Conservation (phyloP, 2,888 invertebrate genomes). For the Lumbricus terrestris region DNA sequence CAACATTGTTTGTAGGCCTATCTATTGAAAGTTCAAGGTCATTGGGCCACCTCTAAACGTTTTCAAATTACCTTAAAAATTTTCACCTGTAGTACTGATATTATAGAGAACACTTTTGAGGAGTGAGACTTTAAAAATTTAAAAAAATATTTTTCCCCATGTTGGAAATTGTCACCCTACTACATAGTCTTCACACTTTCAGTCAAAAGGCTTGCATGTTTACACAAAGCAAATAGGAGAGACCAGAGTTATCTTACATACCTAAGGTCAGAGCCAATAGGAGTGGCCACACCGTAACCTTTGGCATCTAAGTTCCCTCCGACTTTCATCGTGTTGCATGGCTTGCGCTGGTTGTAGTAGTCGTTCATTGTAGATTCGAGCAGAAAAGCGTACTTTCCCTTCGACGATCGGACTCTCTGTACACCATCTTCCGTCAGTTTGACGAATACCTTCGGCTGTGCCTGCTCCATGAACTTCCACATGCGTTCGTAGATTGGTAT, state of each 20-base stretch:
- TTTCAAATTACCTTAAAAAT: too few species aligned
- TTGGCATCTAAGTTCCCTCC: slow-evolving; percentile 77
- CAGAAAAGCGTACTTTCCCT: slow-evolving; percentile 71
- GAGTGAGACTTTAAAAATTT: too few species aligned
- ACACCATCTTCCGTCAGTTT: slow-evolving; percentile 70
- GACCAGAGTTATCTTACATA: background rate
- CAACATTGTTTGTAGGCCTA: too few species aligned
- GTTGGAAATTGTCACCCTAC: too few species aligned
- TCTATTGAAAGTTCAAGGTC: too few species aligned
- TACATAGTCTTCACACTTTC: background rate
- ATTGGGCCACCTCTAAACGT: too few species aligned
- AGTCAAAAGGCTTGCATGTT: background rate
- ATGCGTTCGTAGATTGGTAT: slow-evolving; percentile 89
- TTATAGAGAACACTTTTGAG: too few species aligned
- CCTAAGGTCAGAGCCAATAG: slow-evolving; percentile 79
- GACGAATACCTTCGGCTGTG: slow-evolving; percentile 79
- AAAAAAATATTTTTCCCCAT: too few species aligned
- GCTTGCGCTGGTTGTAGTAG: slow-evolving; percentile 82
- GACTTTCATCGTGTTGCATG: slow-evolving; percentile 67
- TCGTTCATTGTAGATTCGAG: slow-evolving; percentile 68
- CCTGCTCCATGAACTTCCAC: slow-evolving; percentile 92
- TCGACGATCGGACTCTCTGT: slow-evolving; percentile 56
- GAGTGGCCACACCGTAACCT: slow-evolving; percentile 91
- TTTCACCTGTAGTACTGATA: too few species aligned
- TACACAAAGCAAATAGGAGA: background rate